These are phyloP conservation scores for Melikaiella ostensackeni DNA, from an alignment of 2,888 invertebrate genomes.

Conservation along the genomic window DNA sequence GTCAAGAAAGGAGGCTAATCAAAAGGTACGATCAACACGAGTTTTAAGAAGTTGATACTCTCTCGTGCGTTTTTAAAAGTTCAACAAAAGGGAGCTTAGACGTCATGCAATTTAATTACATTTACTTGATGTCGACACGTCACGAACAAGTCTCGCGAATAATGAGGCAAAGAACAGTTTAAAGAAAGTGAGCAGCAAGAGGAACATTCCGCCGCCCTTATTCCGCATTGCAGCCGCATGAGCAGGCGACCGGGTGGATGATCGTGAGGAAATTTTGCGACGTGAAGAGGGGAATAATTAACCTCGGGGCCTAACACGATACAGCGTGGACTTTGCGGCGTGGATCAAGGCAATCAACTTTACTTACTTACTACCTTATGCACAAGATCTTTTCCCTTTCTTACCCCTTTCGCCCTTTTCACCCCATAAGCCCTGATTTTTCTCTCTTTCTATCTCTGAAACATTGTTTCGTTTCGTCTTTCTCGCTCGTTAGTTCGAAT, in stretches of 20 bases:
- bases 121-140: conserved; percentile 53
- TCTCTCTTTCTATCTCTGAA: conserved; percentile 33
- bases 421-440: background rate
- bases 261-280: conserved; percentile 61
- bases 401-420: background rate
- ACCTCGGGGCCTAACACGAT: conserved; percentile 65
- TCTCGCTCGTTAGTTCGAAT: conserved; percentile 60
- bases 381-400: background rate
- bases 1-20: conserved; percentile 17
- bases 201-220: conserved; percentile 49
- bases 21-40: conserved; percentile 6
- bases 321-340: conserved; percentile 50
- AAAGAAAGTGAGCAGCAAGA: conserved; percentile 48
- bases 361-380: conserved; percentile 53
- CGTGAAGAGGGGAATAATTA: conserved; percentile 69
- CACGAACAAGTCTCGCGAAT: conserved; percentile 54
- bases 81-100: conserved; percentile 17
- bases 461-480: conserved; percentile 48
- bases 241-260: conserved; percentile 58
- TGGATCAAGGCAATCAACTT: conserved; percentile 54
- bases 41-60: conserved; percentile 15
- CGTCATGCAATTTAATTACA: conserved; percentile 51
- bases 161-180: conserved; percentile 52
- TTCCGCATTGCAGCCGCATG: conserved; percentile 69
- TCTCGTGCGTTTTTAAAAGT: conserved; percentile 7